Conservation (phyloP, 2,888 invertebrate genomes). For the Punctoribates punctum region DNA sequence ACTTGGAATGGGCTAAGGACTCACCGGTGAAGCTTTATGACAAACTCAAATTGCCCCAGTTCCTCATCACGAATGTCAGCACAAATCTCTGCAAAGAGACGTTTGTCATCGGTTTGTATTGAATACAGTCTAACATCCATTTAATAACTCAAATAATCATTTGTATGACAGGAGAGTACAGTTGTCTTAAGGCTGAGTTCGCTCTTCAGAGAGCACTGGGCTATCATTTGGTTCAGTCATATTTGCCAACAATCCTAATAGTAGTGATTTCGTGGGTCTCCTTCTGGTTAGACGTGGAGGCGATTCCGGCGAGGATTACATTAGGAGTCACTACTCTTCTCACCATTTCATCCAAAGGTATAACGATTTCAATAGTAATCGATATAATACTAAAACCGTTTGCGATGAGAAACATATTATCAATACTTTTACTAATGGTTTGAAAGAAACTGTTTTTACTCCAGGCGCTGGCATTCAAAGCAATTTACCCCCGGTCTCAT, state of each 20-base stretch:
- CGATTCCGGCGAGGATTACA: constrained; percentile 52
- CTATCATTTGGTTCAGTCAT: constrained; percentile 52
- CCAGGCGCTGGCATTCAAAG: constrained; percentile 48
- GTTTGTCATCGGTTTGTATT: constrained; percentile 50
- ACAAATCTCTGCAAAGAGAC: constrained; percentile 49
- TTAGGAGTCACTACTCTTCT: constrained; percentile 52
- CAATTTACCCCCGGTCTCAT: constrained; percentile 49
- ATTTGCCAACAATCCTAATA: constrained; percentile 52
- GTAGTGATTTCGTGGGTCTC: constrained; percentile 53
- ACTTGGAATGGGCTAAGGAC: constrained; percentile 49
- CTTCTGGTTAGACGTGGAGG: constrained; percentile 52
- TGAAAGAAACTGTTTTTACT: too few relatives aligned
- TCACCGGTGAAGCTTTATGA: constrained; percentile 51
- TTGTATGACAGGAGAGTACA: constrained; percentile 50
- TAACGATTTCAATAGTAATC: background rate
- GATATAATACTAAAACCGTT: too few relatives aligned
- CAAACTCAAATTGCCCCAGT: constrained; percentile 51
- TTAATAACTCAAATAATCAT: background rate
- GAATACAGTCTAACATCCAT: too few relatives aligned
- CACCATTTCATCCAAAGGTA: constrained; percentile 51
- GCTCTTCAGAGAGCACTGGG: constrained; percentile 50
- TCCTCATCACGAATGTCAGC: constrained; percentile 49
- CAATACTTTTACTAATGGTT: too few relatives aligned
- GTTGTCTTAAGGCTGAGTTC: constrained; percentile 51
- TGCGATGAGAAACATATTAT: too few relatives aligned